Conservation (phyloP, 2,113 vertebrate genomes). For the Chinchilla lanigera region DNA sequence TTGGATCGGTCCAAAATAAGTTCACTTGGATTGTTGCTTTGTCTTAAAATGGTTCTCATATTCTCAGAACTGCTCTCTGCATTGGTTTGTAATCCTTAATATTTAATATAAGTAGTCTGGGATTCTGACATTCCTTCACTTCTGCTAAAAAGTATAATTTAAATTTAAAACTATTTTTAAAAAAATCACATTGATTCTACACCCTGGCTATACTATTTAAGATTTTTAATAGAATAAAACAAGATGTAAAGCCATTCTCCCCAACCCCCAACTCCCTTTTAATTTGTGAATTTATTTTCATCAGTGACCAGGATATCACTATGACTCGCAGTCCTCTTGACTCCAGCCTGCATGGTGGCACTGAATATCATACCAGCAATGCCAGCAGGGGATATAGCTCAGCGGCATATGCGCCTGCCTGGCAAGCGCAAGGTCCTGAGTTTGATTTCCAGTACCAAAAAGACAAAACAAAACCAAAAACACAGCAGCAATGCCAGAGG, state of each 20-base stretch:
- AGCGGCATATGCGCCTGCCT: no score
- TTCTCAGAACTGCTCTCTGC: not conserved
- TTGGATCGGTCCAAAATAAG: not conserved
- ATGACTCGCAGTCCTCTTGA: not conserved
- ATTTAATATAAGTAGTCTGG: not conserved
- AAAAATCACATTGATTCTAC: not conserved
- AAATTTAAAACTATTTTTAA: not conserved
- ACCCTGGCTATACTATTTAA: not conserved
- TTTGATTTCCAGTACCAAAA: no score
- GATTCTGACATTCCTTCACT: not conserved
- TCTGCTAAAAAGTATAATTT: not conserved
- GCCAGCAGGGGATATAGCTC: no score
- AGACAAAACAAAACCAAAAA: no score
- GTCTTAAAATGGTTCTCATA: not conserved
- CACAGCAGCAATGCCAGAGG: accelerated
- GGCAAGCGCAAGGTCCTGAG: no score
- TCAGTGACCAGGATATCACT: not conserved
- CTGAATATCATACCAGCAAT: not conserved
- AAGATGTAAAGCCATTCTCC: not conserved
- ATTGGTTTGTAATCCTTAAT: not conserved
- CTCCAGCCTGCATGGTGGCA: accelerated
- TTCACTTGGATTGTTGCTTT: not conserved
- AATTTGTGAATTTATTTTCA: not conserved
- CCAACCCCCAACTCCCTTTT: not conserved
- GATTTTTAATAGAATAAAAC: not conserved